Evolutionary conservation across 2,888 invertebrate genomes (phyloP).

Genomic region (Eueremaeus valkanovi): DNA sequence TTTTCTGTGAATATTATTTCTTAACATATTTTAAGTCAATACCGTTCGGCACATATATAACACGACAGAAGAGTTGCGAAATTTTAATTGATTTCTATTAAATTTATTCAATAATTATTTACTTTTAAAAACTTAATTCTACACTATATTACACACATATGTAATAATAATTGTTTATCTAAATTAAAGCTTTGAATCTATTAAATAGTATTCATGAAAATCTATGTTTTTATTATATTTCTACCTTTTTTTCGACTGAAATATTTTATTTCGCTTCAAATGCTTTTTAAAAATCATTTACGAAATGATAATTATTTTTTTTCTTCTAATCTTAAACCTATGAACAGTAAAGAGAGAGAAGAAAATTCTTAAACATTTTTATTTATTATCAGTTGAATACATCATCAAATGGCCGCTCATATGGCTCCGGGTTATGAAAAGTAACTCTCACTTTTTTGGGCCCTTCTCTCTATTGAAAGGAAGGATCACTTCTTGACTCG

Average conservation of each 20-base stretch:
- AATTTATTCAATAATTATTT: background rate
- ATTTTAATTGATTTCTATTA: no score
- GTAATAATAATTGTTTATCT: no score
- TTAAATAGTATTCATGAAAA: no score
- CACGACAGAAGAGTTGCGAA: no score
- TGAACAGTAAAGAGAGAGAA: background rate
- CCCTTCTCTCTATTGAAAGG: background rate
- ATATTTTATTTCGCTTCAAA: background rate
- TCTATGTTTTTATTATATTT: background rate
- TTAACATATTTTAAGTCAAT: no score
- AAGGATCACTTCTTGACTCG: background rate
- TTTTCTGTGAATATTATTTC: no score
- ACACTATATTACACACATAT: no score
- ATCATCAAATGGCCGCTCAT: conserved; percentile 22
- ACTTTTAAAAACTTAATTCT: background rate
- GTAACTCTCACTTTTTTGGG: background rate
- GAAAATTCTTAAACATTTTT: background rate
- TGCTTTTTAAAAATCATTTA: background rate
- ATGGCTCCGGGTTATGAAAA: background rate
- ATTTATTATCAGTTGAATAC: conserved; percentile 17
- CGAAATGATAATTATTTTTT: background rate
- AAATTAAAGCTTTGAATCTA: no score
- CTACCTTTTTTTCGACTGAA: no score
- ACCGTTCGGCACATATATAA: no score
- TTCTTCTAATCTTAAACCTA: background rate